These are phyloP conservation scores for Nipponacmea schrenckii DNA, from an alignment of 2,888 invertebrate genomes.

Conservation along the genomic window DNA sequence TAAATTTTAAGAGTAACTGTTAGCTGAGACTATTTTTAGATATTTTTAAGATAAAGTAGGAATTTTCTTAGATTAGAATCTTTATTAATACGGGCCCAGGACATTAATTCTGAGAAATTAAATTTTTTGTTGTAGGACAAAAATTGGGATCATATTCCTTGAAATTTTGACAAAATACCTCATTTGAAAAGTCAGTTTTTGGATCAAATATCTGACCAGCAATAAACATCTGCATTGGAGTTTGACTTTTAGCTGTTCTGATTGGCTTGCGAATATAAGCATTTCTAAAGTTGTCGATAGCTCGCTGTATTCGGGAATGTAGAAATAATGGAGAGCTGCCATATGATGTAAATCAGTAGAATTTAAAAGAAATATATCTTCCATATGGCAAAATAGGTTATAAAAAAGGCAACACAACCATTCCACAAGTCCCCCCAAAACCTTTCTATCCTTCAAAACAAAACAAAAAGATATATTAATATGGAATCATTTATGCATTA, in stretches of 20 bases:
- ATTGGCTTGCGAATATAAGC: not conserved
- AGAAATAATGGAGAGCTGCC: not conserved
- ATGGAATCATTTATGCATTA: too few species aligned
- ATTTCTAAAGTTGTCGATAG: not conserved
- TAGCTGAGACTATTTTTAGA: too few species aligned
- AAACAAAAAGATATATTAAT: too few species aligned
- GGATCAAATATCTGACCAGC: not conserved
- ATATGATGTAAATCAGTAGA: not conserved
- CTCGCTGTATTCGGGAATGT: not conserved
- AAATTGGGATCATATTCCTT: too few species aligned
- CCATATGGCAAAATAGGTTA: not conserved
- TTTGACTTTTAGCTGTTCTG: not conserved
- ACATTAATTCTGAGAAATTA: too few species aligned
- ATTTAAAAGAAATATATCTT: not conserved
- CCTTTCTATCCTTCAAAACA: not conserved
- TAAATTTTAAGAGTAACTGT: too few species aligned
- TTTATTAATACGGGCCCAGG: too few species aligned
- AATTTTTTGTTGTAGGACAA: too few species aligned
- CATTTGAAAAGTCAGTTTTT: not conserved
- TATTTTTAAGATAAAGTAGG: too few species aligned
- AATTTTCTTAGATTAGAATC: too few species aligned
- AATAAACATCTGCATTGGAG: conserved; percentile 6
- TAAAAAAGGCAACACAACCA: not conserved
- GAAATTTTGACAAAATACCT: not conserved
- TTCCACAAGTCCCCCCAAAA: not conserved